Conservation (phyloP, 2,113 vertebrate species). For the Glareola pratincola region DNA sequence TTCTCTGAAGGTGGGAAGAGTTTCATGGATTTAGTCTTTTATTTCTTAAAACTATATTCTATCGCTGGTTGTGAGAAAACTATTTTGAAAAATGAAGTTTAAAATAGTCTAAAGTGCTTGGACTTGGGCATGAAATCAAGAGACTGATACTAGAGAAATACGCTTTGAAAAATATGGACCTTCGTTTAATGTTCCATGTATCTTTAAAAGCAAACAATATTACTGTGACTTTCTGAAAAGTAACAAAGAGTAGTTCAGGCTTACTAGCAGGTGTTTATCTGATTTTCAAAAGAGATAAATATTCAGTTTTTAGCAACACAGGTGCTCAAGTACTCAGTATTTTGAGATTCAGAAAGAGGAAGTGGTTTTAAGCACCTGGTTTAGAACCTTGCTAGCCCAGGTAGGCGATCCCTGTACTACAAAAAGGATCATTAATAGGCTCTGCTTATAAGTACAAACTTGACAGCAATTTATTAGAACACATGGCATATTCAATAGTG, state of each 20-base stretch:
- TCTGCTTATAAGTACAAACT: not conserved
- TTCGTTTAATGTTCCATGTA: not conserved
- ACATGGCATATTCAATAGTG: not conserved
- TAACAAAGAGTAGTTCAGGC: not conserved
- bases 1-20: not conserved
- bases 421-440: not conserved
- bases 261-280: not conserved
- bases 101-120: not conserved
- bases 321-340: not conserved
- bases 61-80: not conserved
- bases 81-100: not conserved
- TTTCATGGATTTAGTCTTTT: not conserved
- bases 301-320: not conserved
- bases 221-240: not conserved
- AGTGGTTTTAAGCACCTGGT: not conserved
- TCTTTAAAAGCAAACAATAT: not conserved
- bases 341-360: not conserved
- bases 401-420: not conserved
- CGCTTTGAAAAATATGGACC: not conserved
- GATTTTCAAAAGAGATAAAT: not conserved
- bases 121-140: not conserved
- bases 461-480: not conserved
- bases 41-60: not conserved
- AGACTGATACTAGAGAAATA: not conserved
- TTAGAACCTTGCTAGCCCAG: not conserved